Evolutionary conservation across 2,888 invertebrate genomes (phyloP).

Genomic region (Galerucella nymphaeae): DNA sequence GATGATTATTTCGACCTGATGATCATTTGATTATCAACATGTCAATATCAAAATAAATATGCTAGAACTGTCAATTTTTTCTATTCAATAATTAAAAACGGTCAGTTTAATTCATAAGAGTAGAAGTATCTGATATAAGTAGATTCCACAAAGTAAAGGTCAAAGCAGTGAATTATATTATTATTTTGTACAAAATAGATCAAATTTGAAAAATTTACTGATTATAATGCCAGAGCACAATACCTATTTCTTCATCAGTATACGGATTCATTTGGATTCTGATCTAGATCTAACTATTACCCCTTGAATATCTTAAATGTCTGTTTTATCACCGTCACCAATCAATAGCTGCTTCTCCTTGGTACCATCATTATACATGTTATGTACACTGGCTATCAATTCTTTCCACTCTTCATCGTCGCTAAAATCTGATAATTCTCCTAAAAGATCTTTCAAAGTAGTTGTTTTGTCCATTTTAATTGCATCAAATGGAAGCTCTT

Average conservation of each 20-base stretch:
- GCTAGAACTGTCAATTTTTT: too few species aligned
- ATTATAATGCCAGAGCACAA: background rate
- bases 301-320: background rate
- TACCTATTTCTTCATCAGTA: background rate
- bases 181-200: too few species aligned
- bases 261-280: background rate
- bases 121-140: too few species aligned
- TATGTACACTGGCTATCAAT: conserved; percentile 56
- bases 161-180: too few species aligned
- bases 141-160: too few species aligned
- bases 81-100: too few species aligned
- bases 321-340: conserved; percentile 3
- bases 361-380: conserved; percentile 54
- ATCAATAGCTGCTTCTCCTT: background rate
- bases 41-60: too few species aligned
- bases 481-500: conserved; percentile 55
- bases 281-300: background rate
- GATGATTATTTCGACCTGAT: too few species aligned
- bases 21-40: too few species aligned
- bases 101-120: too few species aligned
- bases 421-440: conserved; percentile 56
- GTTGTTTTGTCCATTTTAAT: conserved; percentile 49
- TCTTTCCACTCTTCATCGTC: conserved; percentile 59
- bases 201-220: too few species aligned
- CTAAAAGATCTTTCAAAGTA: conserved; percentile 54